These are phyloP conservation scores for Oreochromis aureus DNA, from an alignment of 2,113 vertebrate genomes.

Conservation along the genomic window DNA sequence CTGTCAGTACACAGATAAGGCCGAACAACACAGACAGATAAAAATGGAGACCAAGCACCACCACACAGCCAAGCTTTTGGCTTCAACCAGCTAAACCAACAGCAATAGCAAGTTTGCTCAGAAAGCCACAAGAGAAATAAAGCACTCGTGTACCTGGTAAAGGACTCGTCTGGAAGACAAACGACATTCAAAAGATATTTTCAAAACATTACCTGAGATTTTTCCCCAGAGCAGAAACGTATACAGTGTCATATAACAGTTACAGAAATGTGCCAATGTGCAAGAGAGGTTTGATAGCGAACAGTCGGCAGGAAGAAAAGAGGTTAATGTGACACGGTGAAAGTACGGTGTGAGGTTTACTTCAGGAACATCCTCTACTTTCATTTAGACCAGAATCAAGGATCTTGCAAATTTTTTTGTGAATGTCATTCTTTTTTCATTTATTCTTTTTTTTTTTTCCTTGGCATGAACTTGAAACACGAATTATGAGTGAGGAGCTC, in stretches of 20 bases:
- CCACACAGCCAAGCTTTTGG: conserved; percentile 23
- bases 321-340: conserved; percentile 42
- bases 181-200: conserved; percentile 28
- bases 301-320: conserved; percentile 20
- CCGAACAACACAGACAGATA: not conserved
- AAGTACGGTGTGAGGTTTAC: conserved; percentile 43
- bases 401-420: not conserved
- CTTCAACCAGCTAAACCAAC: conserved; percentile 25
- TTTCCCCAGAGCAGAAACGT: not conserved
- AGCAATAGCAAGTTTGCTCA: conserved; percentile 2
- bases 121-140: conserved; percentile 39
- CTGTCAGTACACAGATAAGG: not conserved
- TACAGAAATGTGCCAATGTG: conserved; percentile 20
- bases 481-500: conserved; percentile 7
- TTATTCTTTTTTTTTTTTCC: not conserved
- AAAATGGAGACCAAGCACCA: conserved; percentile 11
- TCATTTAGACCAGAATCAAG: not conserved
- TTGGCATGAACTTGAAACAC: not conserved
- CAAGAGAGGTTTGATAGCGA: conserved; percentile 26
- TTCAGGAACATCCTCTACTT: conserved; percentile 43
- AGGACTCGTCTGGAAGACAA: conserved; percentile 56
- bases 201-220: conserved; percentile 40
- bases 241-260: conserved; percentile 4
- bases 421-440: not conserved
- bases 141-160: conserved; percentile 55